Base-by-base conservation (phyloP, 2,888 invertebrate species). In the Oscheius onirici region DNA sequence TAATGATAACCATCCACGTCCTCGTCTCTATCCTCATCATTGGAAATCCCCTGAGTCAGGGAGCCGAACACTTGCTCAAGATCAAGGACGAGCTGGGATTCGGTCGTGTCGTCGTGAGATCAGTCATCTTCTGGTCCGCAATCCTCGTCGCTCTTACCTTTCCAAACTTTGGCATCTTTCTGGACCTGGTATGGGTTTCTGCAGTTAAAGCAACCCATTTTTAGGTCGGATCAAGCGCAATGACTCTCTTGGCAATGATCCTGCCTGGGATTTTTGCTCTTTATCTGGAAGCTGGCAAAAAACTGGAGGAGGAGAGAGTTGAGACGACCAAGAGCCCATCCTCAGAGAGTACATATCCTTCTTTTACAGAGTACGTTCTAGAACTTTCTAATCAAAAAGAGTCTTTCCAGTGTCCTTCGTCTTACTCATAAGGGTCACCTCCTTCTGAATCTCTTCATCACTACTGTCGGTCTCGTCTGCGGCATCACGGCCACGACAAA, bases 21-120 rank as follows among this genome's bases (percentile, higher is more conserved):
- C 72, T 78, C 58, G 74, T 78, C 46, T 78, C 78, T 0, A 73
- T 78, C 24, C 58, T 78, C 1, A 76, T 78, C 11, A 78, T 78
- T 40, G 76, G 60, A 24, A 78, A 76, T 65, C 78, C 78, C 17
- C 28, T 78, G 10, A 51, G 70, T 5, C 78, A 78, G 22, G 76
- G 74, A 1, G 70, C 73, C 0, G 78, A 78, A 51, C 76, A 78
- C 13, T 13, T 74, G 0, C 69, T 76, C 26, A 17, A 66, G 1
- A 69, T 78, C 15, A 76, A 78, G 57, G 74, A 76, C 40, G 77
- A 75, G 51, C 70, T 77, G 40, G 77, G 77, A 26, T 22, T 75
- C 28, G 78, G 78, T 60, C 71, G 78, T 3, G 70, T 78, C 26
- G 8, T 69, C 3, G 52, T 72, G 6, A 49, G 78, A 10, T 70